phyloP scores from a whole-genome alignment of 2,113 vertebrate genomes.

The Eulemur rufifrons region DNA sequence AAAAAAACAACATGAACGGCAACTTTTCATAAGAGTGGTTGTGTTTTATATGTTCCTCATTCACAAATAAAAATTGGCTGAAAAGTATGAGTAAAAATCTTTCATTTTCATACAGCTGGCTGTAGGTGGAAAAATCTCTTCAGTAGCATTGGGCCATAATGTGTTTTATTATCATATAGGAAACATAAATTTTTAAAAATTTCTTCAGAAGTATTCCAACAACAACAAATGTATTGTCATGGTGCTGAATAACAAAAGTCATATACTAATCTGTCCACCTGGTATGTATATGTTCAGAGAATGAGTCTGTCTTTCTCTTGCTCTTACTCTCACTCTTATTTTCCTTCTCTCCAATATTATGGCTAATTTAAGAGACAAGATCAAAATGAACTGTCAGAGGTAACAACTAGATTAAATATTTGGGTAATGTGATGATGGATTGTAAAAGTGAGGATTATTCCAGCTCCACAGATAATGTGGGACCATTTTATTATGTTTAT shows the following conservation, averaged over 20 bases:
- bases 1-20: background rate
- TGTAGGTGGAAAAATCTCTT: slow-evolving; percentile 41
- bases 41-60: background rate
- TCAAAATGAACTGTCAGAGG: background rate
- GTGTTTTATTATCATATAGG: slow-evolving; percentile 3
- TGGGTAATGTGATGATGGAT: background rate
- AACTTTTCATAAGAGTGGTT: background rate
- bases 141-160: background rate
- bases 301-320: background rate
- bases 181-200: background rate
- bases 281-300: background rate
- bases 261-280: background rate
- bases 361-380: background rate
- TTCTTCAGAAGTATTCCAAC: slow-evolving; percentile 8
- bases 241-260: background rate
- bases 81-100: background rate
- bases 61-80: background rate
- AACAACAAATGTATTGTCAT: background rate
- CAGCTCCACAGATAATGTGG: background rate
- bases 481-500: background rate
- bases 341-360: background rate
- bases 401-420: background rate
- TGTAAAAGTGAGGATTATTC: background rate
- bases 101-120: slow-evolving; percentile 26
- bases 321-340: background rate